phyloP scores from a whole-genome alignment of 2,797 vertebrate species.

The Sebastes nivosus region DNA sequence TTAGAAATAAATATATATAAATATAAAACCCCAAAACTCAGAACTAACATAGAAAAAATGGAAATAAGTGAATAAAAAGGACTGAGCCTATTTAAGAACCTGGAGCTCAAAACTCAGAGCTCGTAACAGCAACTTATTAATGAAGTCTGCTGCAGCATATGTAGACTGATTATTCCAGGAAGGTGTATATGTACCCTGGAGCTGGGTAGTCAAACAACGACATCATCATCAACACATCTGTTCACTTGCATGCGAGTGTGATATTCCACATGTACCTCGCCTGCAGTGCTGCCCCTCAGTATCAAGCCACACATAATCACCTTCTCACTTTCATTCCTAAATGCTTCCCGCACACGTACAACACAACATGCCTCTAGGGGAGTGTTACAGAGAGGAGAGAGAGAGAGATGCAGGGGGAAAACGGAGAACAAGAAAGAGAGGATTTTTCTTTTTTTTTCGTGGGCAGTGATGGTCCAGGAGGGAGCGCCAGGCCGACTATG shows the following conservation, averaged over 20 bases:
- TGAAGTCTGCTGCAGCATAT: neutral
- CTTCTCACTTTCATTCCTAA: conserved; percentile 54
- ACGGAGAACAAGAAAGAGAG: neutral
- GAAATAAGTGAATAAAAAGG: neutral
- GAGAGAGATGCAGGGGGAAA: neutral
- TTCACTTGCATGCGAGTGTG: conserved; percentile 19
- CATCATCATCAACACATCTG: conserved; percentile 39
- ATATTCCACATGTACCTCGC: conserved; percentile 22
- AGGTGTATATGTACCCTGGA: conserved; percentile 16
- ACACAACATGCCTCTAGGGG: conserved; percentile 33
- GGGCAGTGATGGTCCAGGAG: neutral
- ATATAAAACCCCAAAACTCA: neutral
- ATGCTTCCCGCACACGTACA: conserved; percentile 40
- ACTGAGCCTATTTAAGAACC: neutral
- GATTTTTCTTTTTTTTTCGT: neutral
- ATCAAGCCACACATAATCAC: conserved; percentile 39
- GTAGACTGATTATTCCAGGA: conserved; percentile 13
- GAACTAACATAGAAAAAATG: neutral
- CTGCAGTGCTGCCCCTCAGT: conserved; percentile 35
- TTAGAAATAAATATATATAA: neutral
- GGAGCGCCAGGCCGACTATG: neutral
- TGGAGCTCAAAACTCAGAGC: neutral
- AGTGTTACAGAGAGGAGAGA: conserved; percentile 5
- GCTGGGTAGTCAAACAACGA: neutral
- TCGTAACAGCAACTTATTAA: neutral